Percentiles rank a stretch among this genome's conserved stretches.
These are phyloP conservation scores for Poecilobothrus nobilitatus DNA, from an alignment of 2,888 invertebrate species.

Conservation along the genomic window DNA sequence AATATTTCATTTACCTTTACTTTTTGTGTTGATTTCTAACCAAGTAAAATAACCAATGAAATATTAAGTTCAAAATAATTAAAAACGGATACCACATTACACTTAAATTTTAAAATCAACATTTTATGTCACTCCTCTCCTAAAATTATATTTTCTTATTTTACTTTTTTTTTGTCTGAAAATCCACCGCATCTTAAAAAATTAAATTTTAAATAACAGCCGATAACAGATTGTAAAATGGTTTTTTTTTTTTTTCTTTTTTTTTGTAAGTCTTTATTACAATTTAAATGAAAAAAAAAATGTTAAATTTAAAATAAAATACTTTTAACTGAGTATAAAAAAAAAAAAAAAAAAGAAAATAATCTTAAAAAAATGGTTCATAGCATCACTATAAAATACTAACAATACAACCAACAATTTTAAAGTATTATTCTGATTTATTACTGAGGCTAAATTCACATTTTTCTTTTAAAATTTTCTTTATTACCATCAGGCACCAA, in stretches of 20 bases:
- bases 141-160: no score
- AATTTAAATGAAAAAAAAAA: background rate
- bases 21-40: no score
- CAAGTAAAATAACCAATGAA: no score
- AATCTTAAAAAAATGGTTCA: background rate
- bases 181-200: no score
- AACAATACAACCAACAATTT: no score
- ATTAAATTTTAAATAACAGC: background rate
- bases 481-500: background rate
- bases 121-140: no score
- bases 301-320: slow-evolving; percentile 14
- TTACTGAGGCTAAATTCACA: background rate
- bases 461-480: background rate
- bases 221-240: background rate
- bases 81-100: no score
- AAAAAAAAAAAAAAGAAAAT: background rate
- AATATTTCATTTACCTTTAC: no score
- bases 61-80: no score
- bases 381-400: background rate
- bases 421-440: background rate
- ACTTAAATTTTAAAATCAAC: no score
- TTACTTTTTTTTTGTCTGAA: no score
- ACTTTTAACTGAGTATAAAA: background rate
- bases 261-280: background rate
- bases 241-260: no score